Base-by-base conservation (phyloP, 64 coral and sea anemone genomes). In the Actinia equina region DNA sequence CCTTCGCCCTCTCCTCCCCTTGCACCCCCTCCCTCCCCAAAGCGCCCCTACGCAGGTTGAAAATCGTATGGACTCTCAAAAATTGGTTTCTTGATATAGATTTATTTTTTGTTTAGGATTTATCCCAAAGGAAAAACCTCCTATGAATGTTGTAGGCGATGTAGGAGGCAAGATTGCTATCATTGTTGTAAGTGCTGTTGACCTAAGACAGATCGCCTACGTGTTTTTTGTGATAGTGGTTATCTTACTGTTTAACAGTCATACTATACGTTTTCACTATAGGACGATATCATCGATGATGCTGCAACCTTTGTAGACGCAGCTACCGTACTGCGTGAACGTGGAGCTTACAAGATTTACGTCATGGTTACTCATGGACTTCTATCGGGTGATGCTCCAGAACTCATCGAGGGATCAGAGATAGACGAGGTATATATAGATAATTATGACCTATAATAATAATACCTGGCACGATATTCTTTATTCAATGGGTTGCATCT, bases 61-160 rank as follows among this genome's bases (percentile, higher is more conserved):
- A 54, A 54, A 54, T 54, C 6, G 52, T 54, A 6, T 8, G 12
- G 52, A 8, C 12, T 6, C 52, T 8, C 52, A 54, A 54, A 54
- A 54, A 8, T 54, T 54, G 52, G 30, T 37, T 37, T 37, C 30
- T 37, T 37, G 30, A 37, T 37, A 37, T 37, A 37, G 30, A 37
- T 37, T 84, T 5, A 42, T 52, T 76, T 49, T 49, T 49, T 91
- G 86, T 43, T 13, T 45, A 98, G 96, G 93, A 62, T 94, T 94
- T 84, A 87, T 98, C 46, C 96, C 96, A 7, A 98, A 98, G 85
- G 96, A 94, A 82, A 98, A 98, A 89, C 96, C 96, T 2, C 96
- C 96, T n/a, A 98, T 98, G 87, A 98, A 98, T 84, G 96, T 98
- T 62, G 96, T 98, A 30, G 96, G 96, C 52, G 96, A 98, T 88